Conservation (phyloP, 2,113 vertebrate genomes). For the Apeltes quadracus region DNA sequence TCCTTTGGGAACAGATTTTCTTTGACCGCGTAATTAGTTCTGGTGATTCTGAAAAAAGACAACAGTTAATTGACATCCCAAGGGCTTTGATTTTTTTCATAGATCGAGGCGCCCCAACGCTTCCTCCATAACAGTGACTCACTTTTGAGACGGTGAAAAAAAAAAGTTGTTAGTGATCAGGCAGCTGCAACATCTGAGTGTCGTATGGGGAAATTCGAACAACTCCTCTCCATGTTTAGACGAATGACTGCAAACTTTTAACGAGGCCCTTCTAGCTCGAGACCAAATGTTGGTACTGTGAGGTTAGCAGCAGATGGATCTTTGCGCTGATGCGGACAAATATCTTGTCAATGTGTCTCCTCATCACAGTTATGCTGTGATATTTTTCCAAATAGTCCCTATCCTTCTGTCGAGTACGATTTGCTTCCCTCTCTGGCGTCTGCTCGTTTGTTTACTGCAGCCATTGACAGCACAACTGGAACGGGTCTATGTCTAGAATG, state of each 20-base stretch:
- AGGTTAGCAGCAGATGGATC: constrained; percentile 27
- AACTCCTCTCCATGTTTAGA: background rate
- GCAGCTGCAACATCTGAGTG: constrained; percentile 18
- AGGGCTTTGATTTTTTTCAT: background rate
- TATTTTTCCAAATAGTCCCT: constrained; percentile 57
- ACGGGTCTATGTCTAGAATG: background rate
- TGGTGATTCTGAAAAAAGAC: constrained; percentile 28
- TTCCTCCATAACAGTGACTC: constrained; percentile 31
- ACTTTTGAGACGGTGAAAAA: background rate
- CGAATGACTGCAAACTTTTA: constrained; percentile 22
- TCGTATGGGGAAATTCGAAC: background rate
- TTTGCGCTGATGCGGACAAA: background rate
- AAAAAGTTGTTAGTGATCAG: background rate
- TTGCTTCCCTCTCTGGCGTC: constrained; percentile 7
- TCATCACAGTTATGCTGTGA: constrained; percentile 48
- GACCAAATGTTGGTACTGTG: constrained; percentile 14
- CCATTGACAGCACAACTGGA: background rate
- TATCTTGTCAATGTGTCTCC: constrained; percentile 40
- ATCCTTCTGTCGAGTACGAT: constrained; percentile 47
- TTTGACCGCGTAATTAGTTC: constrained; percentile 44
- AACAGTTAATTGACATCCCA: constrained; percentile 27
- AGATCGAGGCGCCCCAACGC: background rate
- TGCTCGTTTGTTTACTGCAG: background rate
- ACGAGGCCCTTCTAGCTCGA: constrained; percentile 8
- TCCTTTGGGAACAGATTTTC: constrained; percentile 24